Evolutionary conservation across 2,888 invertebrate genomes (phyloP), one percentile per base, ranked within the genome.

Genomic region (Eumerus sabulonum): DNA sequence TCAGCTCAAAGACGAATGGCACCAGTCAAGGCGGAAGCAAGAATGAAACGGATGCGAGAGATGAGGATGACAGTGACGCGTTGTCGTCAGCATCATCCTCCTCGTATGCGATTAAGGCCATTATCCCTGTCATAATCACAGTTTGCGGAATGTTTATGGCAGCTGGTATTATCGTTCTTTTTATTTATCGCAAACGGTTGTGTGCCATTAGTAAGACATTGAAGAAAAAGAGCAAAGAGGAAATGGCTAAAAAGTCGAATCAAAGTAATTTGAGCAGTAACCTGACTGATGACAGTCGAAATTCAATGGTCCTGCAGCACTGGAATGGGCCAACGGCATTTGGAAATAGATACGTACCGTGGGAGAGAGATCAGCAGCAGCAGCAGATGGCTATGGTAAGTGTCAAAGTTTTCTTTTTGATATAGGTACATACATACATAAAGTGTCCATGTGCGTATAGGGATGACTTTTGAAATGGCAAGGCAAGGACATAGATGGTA

Each of bases 281-380:
- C 66, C 83, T 85, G 59, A 86, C 86, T 51, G 87, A 88, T 77
- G 88, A 88, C 77, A 88, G 88, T 73, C 87, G 86, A 56, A 88
- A 89, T 76, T 89, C 89, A 64, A 89, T 93, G 85, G 92, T 92
- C 5, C 89, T 96, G 88, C 94, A 94, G 87, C 92, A 94, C 85
- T 96, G 96, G 96, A 91, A 93, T 79, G 94, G 95, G 13, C 94
- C 94, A 11, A 92, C 93, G 82, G 94, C 95, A 9, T 93, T 93
- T 86, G 93, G 92, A 85, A 96, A 96, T 90, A 91, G 95, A 82
- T 96, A 96, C 88, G 95, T 96, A 84, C 92, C 94, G 16, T 96
- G 95, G 94, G 94, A 93, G 72, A 90, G 91, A 44, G 93, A 93
- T 63, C 88, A 89, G 62, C 90, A 90, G 82, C 87, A 89, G 81